phyloP scores from a whole-genome alignment of 1,140 invertebrate genomes.

The Drosophila willistoni region DNA sequence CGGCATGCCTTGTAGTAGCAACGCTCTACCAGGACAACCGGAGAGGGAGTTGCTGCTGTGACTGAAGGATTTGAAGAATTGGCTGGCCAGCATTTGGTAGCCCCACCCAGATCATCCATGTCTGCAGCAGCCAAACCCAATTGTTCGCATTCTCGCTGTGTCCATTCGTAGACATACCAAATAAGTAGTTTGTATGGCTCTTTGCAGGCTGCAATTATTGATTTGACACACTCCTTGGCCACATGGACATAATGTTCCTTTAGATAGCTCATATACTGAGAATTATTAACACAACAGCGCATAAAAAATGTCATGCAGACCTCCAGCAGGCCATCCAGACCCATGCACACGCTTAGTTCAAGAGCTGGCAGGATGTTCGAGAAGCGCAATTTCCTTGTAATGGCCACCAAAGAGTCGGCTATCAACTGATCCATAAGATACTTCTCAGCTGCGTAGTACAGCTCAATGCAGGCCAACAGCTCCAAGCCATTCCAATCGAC shows the following conservation, averaged over 20 bases:
- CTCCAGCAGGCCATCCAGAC: conserved; percentile 68
- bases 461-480: conserved; percentile 72
- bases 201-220: conserved; percentile 73
- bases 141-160: conserved; percentile 74
- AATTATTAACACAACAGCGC: conserved; percentile 76
- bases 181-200: conserved; percentile 71
- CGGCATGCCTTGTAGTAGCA: conserved; percentile 79
- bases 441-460: conserved; percentile 81
- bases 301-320: conserved; percentile 76
- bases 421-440: conserved; percentile 76
- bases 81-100: conserved; percentile 25
- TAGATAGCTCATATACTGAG: conserved; percentile 66
- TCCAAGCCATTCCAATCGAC: conserved; percentile 62
- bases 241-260: conserved; percentile 75
- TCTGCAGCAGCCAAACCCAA: conserved; percentile 54
- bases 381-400: conserved; percentile 71
- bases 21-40: conserved; percentile 61
- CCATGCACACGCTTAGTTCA: conserved; percentile 76
- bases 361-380: conserved; percentile 74
- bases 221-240: conserved; percentile 78
- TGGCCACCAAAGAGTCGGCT: conserved; percentile 54
- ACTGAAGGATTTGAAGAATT: conserved; percentile 19
- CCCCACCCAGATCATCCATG: conserved; percentile 19
- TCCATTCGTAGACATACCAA: conserved; percentile 81
- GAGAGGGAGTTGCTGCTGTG: not conserved